Base-by-base conservation (phyloP, 1,140 invertebrate genomes). In the Zaprionus vittiger region DNA sequence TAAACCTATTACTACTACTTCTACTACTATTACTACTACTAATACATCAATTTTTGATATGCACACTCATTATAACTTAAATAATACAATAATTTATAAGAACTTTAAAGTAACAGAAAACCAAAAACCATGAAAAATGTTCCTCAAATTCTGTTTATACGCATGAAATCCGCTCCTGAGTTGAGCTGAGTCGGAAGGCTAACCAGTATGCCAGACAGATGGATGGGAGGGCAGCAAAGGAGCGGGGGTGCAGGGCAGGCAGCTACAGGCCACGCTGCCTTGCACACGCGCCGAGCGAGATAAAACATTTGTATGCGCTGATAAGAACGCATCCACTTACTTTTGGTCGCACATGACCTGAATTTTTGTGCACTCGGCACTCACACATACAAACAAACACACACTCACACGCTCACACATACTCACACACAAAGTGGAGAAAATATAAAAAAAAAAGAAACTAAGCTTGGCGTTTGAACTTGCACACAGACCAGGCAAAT, bases 271-370 rank as follows among this genome's bases (percentile, higher is more conserved):
- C n/a, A 64, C 61, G 67, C 55, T 75, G 67, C 66, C 28, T 63
- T 86, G 83, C 83, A 86, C 83, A 86, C 83, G 84, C 84, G 81
- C 79, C 78, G 70, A 75, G 63, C 78, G 71, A 89, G 84, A 89
- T 89, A 89, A 89, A 89, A 89, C 84, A 89, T 89, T 89, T 89
- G 84, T 89, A 89, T 89, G 84, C 84, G 81, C 84, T 89, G 84
- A 89, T 89, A 89, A 89, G 84, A 89, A 81, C 84, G 84, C 84
- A 89, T 89, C 84, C 84, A 89, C 84, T 89, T 89, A 89, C 84
- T 89, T 89, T 89, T 84, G 81, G 81, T 89, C 84, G 84, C 79
- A 89, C 84, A 89, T 89, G 84, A 89, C 84, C 79, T 89, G 84
- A 89, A 89, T 89, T 81, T 81, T 87, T 67, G 61, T 76, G 55